Evolutionary conservation across 2,113 vertebrate species (phyloP), one percentile per base, ranked within the genome.

Genomic region (Oncorhynchus masou): DNA sequence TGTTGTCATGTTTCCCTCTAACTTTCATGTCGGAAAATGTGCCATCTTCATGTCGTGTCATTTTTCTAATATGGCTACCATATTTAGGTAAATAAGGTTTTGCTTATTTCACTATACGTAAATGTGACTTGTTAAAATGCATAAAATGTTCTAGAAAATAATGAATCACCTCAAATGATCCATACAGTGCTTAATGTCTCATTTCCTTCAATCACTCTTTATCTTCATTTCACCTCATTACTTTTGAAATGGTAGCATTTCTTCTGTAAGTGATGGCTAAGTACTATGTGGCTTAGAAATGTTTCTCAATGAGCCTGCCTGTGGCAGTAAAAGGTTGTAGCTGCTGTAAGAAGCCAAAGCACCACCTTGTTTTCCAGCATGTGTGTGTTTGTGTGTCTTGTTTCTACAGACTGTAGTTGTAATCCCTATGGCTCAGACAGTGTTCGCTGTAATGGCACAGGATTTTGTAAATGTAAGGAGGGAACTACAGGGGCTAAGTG

Each of bases 341-440:
- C 25, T 80, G 76, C 39, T 13, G 76, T 75, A 70, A 85, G 67
- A 80, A 86, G 83, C 83, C 81, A 85, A 88, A 88, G 87, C 78
- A 87, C 83, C 80, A 75, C 77, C 83, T 74, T 87, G 85, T 95
- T 54, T 92, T 93, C 89, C 91, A 93, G 95, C 91, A 90, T 93
- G 75, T 80, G 68, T 93, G 70, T 91, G 70, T 91, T 75, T 95
- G 85, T 96, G 90, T 97, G 94, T 97, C 95, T 96, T 96, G 94
- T 99, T 95, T 96, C 95, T 96, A 87, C 97, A 99, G 97, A 97
- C 89, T 99, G 97, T 97, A 96, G 96, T 94, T 99, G 97, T 98
- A 96, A 97, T 94, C 95, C 95, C 92, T 93, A 93, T 95, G 97
- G 97, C 93, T 98, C 97, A 93, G 93, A 96, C 94, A 96, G 92